Conservation (phyloP, 37 sponge, comb jelly and placozoan genomes). For the Halisarca cf. caerulea region DNA sequence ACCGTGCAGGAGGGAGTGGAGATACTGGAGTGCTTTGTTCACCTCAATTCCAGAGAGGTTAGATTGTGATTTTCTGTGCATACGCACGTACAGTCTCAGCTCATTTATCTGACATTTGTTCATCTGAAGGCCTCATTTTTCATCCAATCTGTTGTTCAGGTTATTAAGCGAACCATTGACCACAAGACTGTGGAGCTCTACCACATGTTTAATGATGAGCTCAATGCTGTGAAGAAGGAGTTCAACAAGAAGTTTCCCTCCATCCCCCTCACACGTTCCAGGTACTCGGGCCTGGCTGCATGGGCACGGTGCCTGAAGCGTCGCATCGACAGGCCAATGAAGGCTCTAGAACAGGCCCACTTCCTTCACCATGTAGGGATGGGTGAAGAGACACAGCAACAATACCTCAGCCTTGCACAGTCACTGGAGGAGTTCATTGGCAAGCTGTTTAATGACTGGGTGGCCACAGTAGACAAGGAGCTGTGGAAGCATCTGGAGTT, state of each 20-base stretch:
- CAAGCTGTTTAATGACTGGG: conserved; percentile 95
- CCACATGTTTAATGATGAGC: conserved; percentile 84
- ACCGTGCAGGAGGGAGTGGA: conserved; percentile 93
- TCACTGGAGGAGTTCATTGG: conserved; percentile 90
- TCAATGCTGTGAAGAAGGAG: conserved; percentile 95
- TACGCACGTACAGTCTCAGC: background rate
- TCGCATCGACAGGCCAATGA: conserved; percentile 91
- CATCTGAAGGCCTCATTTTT: no score
- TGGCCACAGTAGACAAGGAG: conserved; percentile 81
- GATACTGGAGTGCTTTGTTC: conserved; percentile 88
- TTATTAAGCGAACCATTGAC: conserved; percentile 89
- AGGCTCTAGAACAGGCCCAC: conserved; percentile 80
- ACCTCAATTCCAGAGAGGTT: conserved; percentile 89
- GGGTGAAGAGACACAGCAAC: conserved; percentile 81
- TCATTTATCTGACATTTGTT: no score
- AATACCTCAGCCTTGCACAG: conserved; percentile 85
- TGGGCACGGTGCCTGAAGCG: conserved; percentile 90
- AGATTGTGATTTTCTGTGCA: background rate
- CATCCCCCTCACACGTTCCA: conserved; percentile 73
- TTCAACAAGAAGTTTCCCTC: conserved; percentile 66
- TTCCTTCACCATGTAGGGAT: conserved; percentile 86
- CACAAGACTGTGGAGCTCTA: conserved; percentile 92
- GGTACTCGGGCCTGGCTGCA: conserved; percentile 83
- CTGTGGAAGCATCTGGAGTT: conserved; percentile 70
- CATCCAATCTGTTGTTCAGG: conserved; percentile 36